Evolutionary conservation across 30 jellyfish, hydroid and myxozoan genomes (phyloP).

Genomic region (Nemopilema nomurai): DNA sequence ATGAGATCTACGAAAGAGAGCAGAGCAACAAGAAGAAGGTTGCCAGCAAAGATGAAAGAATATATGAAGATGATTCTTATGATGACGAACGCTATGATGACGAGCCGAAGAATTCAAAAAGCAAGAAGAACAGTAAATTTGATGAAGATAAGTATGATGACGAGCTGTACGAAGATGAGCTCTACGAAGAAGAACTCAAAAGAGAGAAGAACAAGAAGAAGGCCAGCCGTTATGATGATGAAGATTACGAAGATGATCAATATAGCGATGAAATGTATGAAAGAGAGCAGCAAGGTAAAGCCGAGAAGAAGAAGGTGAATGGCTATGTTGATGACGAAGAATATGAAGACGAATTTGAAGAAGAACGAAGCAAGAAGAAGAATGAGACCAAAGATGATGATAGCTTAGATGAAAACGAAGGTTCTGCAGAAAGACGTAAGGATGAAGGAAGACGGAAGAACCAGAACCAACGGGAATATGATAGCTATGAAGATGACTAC

Average conservation of each 20-base stretch:
- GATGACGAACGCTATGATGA: constrained; percentile 3
- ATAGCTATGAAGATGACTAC: not conserved
- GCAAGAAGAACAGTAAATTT: not conserved
- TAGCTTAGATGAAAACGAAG: not conserved
- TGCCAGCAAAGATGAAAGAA: not conserved
- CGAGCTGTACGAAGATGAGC: constrained; percentile 27
- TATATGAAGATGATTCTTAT: constrained; percentile 14
- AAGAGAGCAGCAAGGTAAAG: not conserved
- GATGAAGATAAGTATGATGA: constrained; percentile 16
- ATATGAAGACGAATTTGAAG: constrained; percentile 14
- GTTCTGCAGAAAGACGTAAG: too few relatives aligned
- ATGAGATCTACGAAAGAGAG: constrained; percentile 19
- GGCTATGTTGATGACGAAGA: constrained; percentile 7
- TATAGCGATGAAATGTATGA: not conserved
- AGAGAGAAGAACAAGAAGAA: constrained; percentile 2
- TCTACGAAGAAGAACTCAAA: constrained; percentile 19
- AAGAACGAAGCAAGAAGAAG: constrained; percentile 1
- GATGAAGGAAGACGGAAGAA: not conserved
- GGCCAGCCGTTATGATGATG: constrained; percentile 21
- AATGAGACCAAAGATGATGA: not conserved
- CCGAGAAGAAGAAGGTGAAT: not conserved
- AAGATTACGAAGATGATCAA: constrained; percentile 6
- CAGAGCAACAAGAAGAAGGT: not conserved
- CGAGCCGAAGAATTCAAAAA: not conserved
- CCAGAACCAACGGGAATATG: not conserved